Percentiles rank a stretch among this genome's conserved stretches.
phyloP scores from a whole-genome alignment of 2,797 vertebrate species.

The Lithobates pipiens region DNA sequence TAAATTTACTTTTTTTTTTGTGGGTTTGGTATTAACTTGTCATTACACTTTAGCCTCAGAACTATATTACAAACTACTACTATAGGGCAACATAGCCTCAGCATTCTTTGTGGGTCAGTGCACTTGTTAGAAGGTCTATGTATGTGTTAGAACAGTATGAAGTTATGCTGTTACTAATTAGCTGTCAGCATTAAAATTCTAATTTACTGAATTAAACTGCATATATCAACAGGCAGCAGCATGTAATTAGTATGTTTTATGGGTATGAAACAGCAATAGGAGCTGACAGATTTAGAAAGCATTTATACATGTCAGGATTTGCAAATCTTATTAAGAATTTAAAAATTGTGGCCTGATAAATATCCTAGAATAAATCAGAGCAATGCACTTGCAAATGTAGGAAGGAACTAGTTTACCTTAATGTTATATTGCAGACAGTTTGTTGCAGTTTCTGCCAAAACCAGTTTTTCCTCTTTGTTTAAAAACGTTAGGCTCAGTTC shows the following conservation, averaged over 20 bases:
- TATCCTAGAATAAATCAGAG: not conserved
- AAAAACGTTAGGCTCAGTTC: too few species aligned
- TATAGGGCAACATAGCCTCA: not conserved
- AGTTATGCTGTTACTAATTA: conserved; percentile 19
- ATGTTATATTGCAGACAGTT: too few species aligned
- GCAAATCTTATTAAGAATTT: not conserved
- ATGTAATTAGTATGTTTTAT: conserved; percentile 26
- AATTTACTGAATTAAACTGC: conserved; percentile 9
- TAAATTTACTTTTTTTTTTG: not conserved
- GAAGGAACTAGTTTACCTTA: too few species aligned
- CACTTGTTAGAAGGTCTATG: conserved; percentile 19
- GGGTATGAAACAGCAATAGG: not conserved
- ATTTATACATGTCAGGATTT: conserved; percentile 5
- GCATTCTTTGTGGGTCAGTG: not conserved
- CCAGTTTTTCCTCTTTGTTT: too few species aligned
- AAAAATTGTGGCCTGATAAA: not conserved
- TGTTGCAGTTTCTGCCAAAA: too few species aligned
- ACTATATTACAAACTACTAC: not conserved
- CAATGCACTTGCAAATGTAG: not conserved
- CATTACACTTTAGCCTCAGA: not conserved
- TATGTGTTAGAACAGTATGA: conserved; percentile 23
- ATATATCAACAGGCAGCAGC: conserved; percentile 18
- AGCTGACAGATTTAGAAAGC: not conserved
- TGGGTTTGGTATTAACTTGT: not conserved
- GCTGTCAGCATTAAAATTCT: not conserved